Percentiles rank a stretch among this genome's conserved stretches.
phyloP scores from a whole-genome alignment of 2,797 vertebrate genomes.

The Capromys pilorides region DNA sequence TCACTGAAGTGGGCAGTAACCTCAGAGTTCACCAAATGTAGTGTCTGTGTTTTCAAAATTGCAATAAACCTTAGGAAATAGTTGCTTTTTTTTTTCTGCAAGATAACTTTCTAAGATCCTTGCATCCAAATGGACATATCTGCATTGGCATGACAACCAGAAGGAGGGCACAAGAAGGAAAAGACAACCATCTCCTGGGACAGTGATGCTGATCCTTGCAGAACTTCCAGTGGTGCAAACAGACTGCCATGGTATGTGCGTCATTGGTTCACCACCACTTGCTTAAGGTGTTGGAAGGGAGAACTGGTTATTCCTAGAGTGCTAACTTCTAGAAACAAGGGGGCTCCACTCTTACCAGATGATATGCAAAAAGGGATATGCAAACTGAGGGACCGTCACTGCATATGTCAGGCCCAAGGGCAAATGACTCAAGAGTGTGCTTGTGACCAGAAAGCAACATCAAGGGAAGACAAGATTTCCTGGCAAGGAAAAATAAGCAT shows the following conservation, averaged over 20 bases:
- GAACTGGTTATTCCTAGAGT: not conserved
- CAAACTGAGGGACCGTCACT: not conserved
- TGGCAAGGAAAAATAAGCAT: not conserved
- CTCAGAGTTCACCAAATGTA: not conserved
- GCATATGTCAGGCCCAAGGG: not conserved
- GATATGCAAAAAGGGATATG: not conserved
- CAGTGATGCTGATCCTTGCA: not conserved
- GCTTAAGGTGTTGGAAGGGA: not conserved
- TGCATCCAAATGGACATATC: not conserved
- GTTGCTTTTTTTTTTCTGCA: not conserved
- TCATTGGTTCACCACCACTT: not conserved
- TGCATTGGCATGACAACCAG: accelerated
- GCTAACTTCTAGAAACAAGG: no score
- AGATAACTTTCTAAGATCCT: not conserved
- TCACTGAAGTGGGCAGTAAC: not conserved
- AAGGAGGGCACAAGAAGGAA: not conserved
- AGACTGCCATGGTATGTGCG: not conserved
- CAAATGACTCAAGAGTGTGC: not conserved
- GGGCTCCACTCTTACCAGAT: accelerated
- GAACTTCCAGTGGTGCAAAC: not conserved
- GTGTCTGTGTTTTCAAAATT: not conserved
- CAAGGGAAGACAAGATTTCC: not conserved
- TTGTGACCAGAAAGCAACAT: not conserved
- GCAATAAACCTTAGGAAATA: not conserved
- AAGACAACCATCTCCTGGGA: accelerated